Base-by-base conservation (phyloP, 2,888 invertebrate genomes). In the Noctua pronuba region DNA sequence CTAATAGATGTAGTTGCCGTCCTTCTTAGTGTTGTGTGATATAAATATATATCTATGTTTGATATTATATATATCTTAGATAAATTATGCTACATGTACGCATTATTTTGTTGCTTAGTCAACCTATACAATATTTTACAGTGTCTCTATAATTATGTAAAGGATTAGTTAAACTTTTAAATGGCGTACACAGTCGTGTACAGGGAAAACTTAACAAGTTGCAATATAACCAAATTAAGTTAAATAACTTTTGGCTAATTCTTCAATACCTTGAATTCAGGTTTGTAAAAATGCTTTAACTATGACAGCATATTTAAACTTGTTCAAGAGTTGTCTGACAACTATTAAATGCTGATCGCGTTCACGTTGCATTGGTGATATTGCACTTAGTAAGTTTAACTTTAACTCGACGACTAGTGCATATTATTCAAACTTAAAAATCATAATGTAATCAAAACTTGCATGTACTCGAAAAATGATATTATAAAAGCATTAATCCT, bases 21-120 rank as follows among this genome's bases (percentile, higher is more conserved):
- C 85, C 84, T 70, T 55, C 31, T 52, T 58, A 73, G 72, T 65
- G 82, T 85, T 82, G 82, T 79, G 82, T 79, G 35, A 78, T 73
- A 58, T 68, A 66, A 16, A 44, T 66, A 60, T 52, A 18, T 75
- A 44, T 73, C n/a, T n/a, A n/a, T 64, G 8, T 71, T 67, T 69
- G 2, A 68, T n/a, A n/a, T n/a, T 52, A 18, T 75, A 44, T 73
- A n/a, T n/a, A n/a, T 64, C 6, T 71, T 67, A 65, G 2, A 68
- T 72, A 69, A 21, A 74, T 4, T 64, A 65, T 77, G 13, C 38
- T 79, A 60, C 52, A 60, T 16, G 1, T 77, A 49, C 24, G 58
- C 31, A 3, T 62, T 16, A 31, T 71, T 77, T 41, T 49, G 31
- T 71, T 68, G 49, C 74, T 71, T 71, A 21, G 16, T 82, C 41